Evolutionary conservation across 2,797 vertebrate species (phyloP), one percentile per base, ranked within the genome.

Genomic region (Oophaga sylvatica): DNA sequence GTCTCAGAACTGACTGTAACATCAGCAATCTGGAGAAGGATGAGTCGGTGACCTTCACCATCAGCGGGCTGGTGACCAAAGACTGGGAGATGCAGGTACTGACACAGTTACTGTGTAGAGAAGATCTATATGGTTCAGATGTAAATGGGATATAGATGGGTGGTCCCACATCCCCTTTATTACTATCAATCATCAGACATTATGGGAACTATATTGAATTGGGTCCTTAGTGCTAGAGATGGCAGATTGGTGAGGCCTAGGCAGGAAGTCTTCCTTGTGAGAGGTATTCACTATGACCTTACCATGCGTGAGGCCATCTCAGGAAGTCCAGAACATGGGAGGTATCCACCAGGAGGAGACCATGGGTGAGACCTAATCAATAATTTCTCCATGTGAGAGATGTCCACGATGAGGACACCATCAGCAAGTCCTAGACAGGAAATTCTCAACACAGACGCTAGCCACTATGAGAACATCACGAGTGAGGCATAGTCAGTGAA

Each of bases 51-150:
- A 82, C 6, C 0, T 96, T 94, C 87, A 88, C 26, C 8, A 93
- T 97, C 87, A 91, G 92, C n/a, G 95, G 95, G 56, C 93, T 94
- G 62, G 89, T 97, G 9, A 94, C 92, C 0, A 96, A 95, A 81
- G 87, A 81, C n/a, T 98, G 96, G 96, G 93, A 91, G 29, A 90
- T 86, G 6, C 63, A 93, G 92, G 93, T 94, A 73, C 0, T 56
- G 22, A 57, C 45, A 19, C 22, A 26, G 26, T 81, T 19, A 7
- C 45, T 56, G 45, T 67, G 71, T 48, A 59, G 57, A 59, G 15
- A 59, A 59, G 31, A 12, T 45, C 19, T 75, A 19, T 75, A 19
- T 45, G 35, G 56, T 45, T 20, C 22, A 8, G n/a, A 29, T 59
- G 13, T 9, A 16, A 2, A 22, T 0, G 19, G 48, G 48, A 53